Evolutionary conservation across 2,113 vertebrate species (phyloP).

Genomic region (Hemiprocne comata): DNA sequence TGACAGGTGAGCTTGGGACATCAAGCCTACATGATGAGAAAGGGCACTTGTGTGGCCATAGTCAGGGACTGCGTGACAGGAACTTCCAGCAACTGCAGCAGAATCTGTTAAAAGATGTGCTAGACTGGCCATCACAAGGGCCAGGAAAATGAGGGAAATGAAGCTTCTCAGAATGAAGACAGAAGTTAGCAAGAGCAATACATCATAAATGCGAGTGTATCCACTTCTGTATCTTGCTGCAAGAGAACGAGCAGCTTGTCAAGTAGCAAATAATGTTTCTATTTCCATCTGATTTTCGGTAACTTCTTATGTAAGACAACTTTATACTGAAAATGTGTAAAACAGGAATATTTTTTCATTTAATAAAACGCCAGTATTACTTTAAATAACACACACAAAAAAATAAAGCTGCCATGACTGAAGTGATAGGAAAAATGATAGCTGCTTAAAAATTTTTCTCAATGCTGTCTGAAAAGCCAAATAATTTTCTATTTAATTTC

Average conservation of each 20-base stretch:
- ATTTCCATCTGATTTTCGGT: neutral
- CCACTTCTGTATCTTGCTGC: neutral
- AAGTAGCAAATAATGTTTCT: neutral
- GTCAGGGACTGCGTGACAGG: neutral
- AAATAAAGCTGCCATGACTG: neutral
- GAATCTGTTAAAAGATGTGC: neutral
- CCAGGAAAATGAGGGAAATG: neutral
- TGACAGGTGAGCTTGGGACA: neutral
- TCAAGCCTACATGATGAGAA: neutral
- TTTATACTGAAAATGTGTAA: slow-evolving; percentile 9
- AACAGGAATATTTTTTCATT: neutral
- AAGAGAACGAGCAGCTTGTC: neutral
- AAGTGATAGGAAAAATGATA: slow-evolving; percentile 7
- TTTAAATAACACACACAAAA: neutral
- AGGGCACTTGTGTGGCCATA: neutral
- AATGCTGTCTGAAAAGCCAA: neutral
- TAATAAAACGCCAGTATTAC: slow-evolving; percentile 2
- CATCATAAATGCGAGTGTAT: neutral
- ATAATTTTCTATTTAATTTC: neutral
- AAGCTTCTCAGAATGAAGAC: neutral
- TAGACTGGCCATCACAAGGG: neutral
- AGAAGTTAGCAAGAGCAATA: neutral
- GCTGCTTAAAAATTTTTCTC: neutral
- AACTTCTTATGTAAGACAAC: neutral
- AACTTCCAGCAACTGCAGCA: neutral